Evolutionary conservation across 2,797 vertebrate genomes (phyloP), one percentile per base, ranked within the genome.

Genomic region (Neosalanx taihuensis): DNA sequence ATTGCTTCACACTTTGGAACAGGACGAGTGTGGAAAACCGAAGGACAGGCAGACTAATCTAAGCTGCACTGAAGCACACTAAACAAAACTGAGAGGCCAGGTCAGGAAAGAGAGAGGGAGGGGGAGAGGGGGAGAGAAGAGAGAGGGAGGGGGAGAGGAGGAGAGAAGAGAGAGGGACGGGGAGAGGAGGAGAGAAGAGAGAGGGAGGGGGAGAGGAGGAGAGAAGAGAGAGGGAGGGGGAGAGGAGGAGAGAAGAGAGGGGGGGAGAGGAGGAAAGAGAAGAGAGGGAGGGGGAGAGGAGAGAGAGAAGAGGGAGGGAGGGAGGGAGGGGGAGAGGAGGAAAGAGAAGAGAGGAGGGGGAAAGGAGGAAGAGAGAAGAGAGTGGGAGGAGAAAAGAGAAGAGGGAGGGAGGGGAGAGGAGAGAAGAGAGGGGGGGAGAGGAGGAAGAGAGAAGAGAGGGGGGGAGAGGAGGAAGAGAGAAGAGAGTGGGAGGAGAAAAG

Each of bases 41-140:
- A 37, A 6, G 2, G 7, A 46, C 10, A 12, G 10, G 12, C 41
- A 46, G 41, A 10, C 10, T 46, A 3, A 4, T 46, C 41, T 46
- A 26, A 26, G 41, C 41, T 46, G 10, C 9, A 46, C 2, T 13
- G 41, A 46, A 46, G 13, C 41, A 13, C 10, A 46, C 41, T 2
- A 37, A 37, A 37, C 35, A 68, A 79, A 82, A 83, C 72, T 41
- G 72, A 78, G 82, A 80, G 37, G 60, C 13, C 30, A 56, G 15
- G 41, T 53, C 13, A 51, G 41, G 23, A 64, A n/a, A 33, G 61
- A 53, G 46, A 10, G 13, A 53, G 9, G 41, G 23, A 26, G n/a
- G 53, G 53, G 35, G 35, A 26, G 23, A 26, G 35, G 35, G 35
- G 6, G 3, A 35, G 35, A 35, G 35, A 9, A 37, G 35, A 35